These are phyloP conservation scores for Timema cristinae DNA, from an alignment of 2,888 invertebrate genomes.

Conservation along the genomic window DNA sequence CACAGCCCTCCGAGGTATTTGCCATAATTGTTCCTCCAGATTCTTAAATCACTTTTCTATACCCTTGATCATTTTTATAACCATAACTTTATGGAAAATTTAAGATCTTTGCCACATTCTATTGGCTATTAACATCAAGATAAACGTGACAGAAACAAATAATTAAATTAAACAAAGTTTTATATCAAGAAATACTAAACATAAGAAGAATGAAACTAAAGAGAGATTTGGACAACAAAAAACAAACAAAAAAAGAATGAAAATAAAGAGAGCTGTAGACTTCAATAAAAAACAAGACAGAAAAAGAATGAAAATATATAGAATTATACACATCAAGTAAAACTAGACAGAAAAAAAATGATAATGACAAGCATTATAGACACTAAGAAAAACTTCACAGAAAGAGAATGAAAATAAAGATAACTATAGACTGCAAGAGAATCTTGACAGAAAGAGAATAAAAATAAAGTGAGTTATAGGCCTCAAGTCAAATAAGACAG, in stretches of 20 bases:
- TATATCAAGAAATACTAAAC: background rate
- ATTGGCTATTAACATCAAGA: no score
- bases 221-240: no score
- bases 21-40: no score
- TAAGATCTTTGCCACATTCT: no score
- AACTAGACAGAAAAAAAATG: background rate
- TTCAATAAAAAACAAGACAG: background rate
- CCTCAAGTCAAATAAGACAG: background rate
- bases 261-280: background rate
- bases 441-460: constrained; percentile 17
- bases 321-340: background rate
- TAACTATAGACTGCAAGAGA: constrained; percentile 7
- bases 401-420: constrained; percentile 19
- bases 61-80: no score
- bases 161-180: no score
- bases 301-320: background rate
- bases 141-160: no score
- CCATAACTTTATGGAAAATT: no score
- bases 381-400: background rate
- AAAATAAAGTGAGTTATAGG: constrained; percentile 17
- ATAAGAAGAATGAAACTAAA: background rate
- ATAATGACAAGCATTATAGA: background rate
- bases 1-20: no score
- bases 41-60: no score
- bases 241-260: background rate